Evolutionary conservation across 2,797 vertebrate genomes (phyloP), one percentile per base, ranked within the genome.

Genomic region (Mormyrus hasselquistii): DNA sequence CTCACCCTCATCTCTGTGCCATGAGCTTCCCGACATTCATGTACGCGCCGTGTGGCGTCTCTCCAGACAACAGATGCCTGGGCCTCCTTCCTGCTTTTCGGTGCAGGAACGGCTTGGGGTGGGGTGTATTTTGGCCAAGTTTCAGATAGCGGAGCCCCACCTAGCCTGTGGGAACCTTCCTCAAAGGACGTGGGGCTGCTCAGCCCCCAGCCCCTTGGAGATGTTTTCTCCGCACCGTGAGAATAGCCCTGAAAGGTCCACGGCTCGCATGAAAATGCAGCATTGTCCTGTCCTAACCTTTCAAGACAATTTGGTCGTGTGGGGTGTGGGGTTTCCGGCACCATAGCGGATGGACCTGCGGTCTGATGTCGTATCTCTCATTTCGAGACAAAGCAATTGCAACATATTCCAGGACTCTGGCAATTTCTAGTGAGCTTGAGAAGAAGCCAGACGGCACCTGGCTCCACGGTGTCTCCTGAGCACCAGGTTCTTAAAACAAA

Each of bases 71-170:
- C 93, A 93, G 90, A 91, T 92, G 84, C 59, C 41, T 47, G 19
- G 92, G 91, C 92, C 93, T 95, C 93, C 93, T 94, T 94, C 93
- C 93, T 93, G 89, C 86, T 90, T 65, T 22, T 89, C 88, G 88
- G 90, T 41, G 52, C 55, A 57, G 88, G 90, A 62, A 83, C 57
- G 87, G 38, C 10, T 85, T 50, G 57, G 91, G 90, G 89, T 19
- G 92, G 86, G 86, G 90, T 38, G 38, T 92, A 91, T 94, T 92
- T 94, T 94, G 94, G 92, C 93, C 73, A 85, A 9, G 88, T 88
- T 89, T 92, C 88, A 69, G 85, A 87, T 50, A 89, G 73, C 34
- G 0, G 29, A 47, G 85, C 92, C 92, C 91, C 93, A 91, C 92
- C 92, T 93, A 89, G 88, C 88, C 86, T 53, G 47, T 94, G 92